These are phyloP conservation scores for Trichogramma pretiosum DNA, from an alignment of 1,140 invertebrate genomes.

Conservation along the genomic window DNA sequence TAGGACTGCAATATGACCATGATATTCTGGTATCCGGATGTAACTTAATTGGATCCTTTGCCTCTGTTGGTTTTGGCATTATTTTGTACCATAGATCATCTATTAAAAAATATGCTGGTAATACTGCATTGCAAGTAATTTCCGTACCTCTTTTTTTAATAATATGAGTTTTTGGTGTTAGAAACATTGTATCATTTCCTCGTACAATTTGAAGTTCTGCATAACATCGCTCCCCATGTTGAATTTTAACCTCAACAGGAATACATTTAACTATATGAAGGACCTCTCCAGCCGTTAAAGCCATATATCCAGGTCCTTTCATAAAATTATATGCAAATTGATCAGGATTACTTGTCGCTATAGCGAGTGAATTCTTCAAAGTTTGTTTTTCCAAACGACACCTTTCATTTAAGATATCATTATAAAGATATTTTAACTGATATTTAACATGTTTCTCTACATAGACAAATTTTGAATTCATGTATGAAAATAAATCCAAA, in stretches of 20 bases:
- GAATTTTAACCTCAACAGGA: neutral
- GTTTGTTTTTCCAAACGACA: conserved; percentile 17
- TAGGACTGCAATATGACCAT: neutral
- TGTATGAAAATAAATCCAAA: conserved; percentile 11
- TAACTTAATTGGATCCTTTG: neutral
- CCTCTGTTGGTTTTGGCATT: neutral
- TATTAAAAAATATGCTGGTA: too few species aligned
- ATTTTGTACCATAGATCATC: too few species aligned
- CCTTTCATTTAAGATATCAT: conserved; percentile 4
- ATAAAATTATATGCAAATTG: conserved; percentile 15
- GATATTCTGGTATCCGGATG: neutral
- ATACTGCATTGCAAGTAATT: neutral
- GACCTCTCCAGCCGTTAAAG: conserved; percentile 10
- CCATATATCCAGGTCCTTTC: conserved; percentile 14
- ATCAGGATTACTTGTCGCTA: conserved; percentile 14
- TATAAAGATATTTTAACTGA: conserved; percentile 12
- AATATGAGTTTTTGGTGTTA: neutral
- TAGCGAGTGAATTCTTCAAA: conserved; percentile 8
- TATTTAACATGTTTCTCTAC: conserved; percentile 14
- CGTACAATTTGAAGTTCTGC: neutral
- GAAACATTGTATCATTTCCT: neutral
- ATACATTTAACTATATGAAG: conserved; percentile 16
- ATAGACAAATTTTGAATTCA: conserved; percentile 23
- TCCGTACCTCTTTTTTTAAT: neutral
- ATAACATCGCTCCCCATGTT: conserved; percentile 2